These are phyloP conservation scores for Caenorhabditis doughertyi DNA, from an alignment of 2,888 invertebrate species.

Conservation along the genomic window DNA sequence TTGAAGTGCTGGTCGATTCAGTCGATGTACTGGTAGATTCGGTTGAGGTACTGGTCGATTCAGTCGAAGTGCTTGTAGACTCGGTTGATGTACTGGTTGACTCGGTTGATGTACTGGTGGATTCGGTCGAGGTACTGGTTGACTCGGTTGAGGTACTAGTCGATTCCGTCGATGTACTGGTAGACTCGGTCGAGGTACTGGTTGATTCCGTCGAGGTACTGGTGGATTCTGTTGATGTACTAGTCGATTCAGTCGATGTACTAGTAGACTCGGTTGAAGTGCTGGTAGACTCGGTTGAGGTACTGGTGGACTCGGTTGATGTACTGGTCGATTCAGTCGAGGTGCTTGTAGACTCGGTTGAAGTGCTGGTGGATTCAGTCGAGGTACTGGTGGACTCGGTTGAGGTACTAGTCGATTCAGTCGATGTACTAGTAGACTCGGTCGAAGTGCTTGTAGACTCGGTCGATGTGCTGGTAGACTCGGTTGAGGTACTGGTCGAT, in stretches of 20 bases:
- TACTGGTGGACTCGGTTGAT: not conserved
- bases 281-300: not conserved
- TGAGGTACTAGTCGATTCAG: not conserved
- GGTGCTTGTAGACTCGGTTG: slow-evolving; percentile 13
- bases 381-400: not conserved
- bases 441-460: slow-evolving; percentile 6
- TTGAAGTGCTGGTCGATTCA: slow-evolving; percentile 19
- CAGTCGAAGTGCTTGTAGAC: slow-evolving; percentile 3
- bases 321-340: slow-evolving; percentile 3
- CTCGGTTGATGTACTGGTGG: slow-evolving; percentile 7
- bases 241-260: not conserved
- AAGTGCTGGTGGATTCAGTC: slow-evolving; percentile 9
- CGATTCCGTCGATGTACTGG: slow-evolving; percentile 25
- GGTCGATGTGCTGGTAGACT: not conserved
- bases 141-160: slow-evolving; percentile 23
- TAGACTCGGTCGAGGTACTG: slow-evolving; percentile 11
- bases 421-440: not conserved
- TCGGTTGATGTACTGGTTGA: slow-evolving; percentile 7
- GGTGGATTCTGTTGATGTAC: slow-evolving; percentile 9
- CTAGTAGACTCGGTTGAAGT: slow-evolving; percentile 6
- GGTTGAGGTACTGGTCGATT: slow-evolving; percentile 19
- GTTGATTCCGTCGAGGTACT: slow-evolving; percentile 35
- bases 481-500: not conserved
- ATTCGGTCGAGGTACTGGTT: slow-evolving; percentile 5
- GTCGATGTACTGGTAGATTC: slow-evolving; percentile 20